Conservation (phyloP, 1,140 invertebrate species). For the Argopecten irradians region DNA sequence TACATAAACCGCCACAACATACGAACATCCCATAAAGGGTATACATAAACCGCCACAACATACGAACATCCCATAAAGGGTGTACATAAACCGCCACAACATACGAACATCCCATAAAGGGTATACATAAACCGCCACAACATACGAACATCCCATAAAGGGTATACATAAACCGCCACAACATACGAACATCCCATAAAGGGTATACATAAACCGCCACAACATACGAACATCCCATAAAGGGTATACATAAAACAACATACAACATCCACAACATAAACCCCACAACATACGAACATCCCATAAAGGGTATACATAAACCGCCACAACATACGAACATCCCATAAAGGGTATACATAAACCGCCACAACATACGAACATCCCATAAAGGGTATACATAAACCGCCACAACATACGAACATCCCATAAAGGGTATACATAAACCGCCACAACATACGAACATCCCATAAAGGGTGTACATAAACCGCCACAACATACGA, state of each 20-base stretch:
- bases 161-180: background rate
- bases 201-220: background rate
- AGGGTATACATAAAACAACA: background rate
- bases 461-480: background rate
- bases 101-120: background rate
- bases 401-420: background rate
- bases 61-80: background rate
- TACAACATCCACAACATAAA: too few species aligned
- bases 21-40: background rate
- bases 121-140: background rate
- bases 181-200: background rate
- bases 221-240: background rate
- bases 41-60: background rate
- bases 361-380: background rate
- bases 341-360: background rate
- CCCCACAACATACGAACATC: background rate
- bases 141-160: background rate
- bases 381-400: background rate
- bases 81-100: background rate
- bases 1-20: background rate
- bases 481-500: background rate
- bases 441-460: background rate
- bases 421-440: background rate
- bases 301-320: background rate
- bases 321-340: background rate